These are phyloP conservation scores for Otis tarda DNA, from an alignment of 2,113 vertebrate genomes.

Conservation along the genomic window DNA sequence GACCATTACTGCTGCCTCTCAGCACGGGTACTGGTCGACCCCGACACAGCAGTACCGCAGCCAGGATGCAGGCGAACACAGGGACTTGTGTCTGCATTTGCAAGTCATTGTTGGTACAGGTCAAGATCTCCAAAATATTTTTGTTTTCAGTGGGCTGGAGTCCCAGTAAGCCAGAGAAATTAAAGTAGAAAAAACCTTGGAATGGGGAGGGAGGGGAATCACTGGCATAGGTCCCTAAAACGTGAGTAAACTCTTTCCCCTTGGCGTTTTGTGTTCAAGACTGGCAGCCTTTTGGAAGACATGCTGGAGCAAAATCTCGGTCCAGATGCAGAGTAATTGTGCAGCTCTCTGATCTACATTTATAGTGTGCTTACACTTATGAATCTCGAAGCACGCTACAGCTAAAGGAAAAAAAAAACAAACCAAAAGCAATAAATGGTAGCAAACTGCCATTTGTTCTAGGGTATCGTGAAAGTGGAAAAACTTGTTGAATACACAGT, in stretches of 20 bases:
- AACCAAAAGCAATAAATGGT: background rate
- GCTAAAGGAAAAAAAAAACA: background rate
- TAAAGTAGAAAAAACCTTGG: background rate
- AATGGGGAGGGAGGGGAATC: background rate
- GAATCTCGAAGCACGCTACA: background rate
- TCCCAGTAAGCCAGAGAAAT: background rate
- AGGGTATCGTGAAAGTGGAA: background rate
- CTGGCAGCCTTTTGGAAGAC: background rate
- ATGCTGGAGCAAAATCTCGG: background rate
- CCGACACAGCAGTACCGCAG: fast-evolving
- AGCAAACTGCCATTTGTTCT: background rate
- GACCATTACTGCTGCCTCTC: background rate
- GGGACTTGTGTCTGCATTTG: background rate
- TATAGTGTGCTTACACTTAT: background rate
- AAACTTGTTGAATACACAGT: background rate
- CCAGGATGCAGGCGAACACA: background rate
- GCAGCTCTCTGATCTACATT: background rate
- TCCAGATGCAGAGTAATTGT: background rate
- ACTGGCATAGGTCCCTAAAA: background rate
- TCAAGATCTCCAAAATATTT: background rate
- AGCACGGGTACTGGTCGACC: background rate
- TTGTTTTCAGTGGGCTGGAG: background rate
- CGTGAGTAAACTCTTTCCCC: background rate
- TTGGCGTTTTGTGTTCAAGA: background rate
- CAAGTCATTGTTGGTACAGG: background rate